These are phyloP conservation scores for Bibio marci DNA, from an alignment of 2,888 invertebrate species.

Conservation along the genomic window DNA sequence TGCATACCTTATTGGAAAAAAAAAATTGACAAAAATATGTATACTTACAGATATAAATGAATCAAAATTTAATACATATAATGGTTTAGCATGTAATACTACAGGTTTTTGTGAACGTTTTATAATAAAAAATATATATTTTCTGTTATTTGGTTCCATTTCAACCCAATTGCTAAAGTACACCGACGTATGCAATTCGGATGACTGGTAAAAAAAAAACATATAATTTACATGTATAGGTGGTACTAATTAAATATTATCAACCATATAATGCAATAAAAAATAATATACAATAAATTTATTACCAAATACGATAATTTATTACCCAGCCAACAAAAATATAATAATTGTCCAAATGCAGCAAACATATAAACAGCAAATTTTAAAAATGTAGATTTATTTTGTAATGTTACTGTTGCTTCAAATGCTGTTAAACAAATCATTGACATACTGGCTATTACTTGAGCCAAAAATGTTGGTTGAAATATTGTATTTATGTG, in stretches of 20 bases:
- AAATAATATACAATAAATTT: too few relatives aligned
- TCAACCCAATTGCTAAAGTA: too few relatives aligned
- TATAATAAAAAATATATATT: constrained; percentile 12
- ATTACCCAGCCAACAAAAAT: constrained; percentile 20
- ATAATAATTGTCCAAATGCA: constrained; percentile 18
- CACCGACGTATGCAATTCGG: too few relatives aligned
- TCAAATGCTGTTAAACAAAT: constrained; percentile 22
- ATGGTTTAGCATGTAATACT: constrained; percentile 16
- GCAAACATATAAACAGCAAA: constrained; percentile 18
- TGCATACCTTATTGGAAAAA: too few relatives aligned
- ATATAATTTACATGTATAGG: too few relatives aligned
- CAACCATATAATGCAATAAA: too few relatives aligned
- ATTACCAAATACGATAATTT: constrained; percentile 10
- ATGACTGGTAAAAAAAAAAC: too few relatives aligned
- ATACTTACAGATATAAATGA: constrained; percentile 19
- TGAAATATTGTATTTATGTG: neutral
- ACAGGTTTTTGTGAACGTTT: constrained; percentile 19
- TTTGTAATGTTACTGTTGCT: constrained; percentile 14
- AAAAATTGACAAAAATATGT: neutral
- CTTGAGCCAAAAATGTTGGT: constrained; percentile 13
- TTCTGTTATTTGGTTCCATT: too few relatives aligned
- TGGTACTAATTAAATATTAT: too few relatives aligned
- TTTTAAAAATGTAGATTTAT: constrained; percentile 17
- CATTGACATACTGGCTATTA: constrained; percentile 18
- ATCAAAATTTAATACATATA: constrained; percentile 17